Evolutionary conservation across 2,113 vertebrate species (phyloP), one percentile per base, ranked within the genome.

Genomic region (Microcebus ravelobensis): DNA sequence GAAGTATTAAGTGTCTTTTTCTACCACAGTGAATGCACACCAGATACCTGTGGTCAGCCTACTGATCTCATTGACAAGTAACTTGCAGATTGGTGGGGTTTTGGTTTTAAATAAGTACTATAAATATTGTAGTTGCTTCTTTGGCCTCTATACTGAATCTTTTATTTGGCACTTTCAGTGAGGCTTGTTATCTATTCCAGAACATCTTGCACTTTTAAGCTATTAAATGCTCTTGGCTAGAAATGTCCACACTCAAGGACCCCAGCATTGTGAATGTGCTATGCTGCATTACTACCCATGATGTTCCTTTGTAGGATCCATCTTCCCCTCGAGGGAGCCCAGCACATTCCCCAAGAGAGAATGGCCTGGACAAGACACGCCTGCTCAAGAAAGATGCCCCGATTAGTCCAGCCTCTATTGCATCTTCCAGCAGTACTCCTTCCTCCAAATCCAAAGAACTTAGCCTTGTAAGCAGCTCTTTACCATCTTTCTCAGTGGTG

Each of bases 361-460:
- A 99, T 81, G 99, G 99, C 97, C 99, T 99, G 42, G 99, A 99
- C 97, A 99, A 99, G 98, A 99, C 99, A 50, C 99, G 99, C 76
- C 99, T 99, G 92, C 98, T 99, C 94, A 99, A 99, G 98, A 99
- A 99, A 98, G 99, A 99, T 98, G 99, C 99, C 0, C 99, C 99
- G 5, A 99, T 99, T 98, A 99, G 99, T 97, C 99, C 99, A 0
- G 99, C 99, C 0, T 99, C 99, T 10, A 99, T 99, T 96, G 99
- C 99, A 11, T 99, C 99, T 39, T 99, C 99, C 61, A 99, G 99
- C 97, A 99, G 99, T 98, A 99, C 99, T 94, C 99, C 99, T 88
- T 99, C 99, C 92, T 99, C 99, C 96, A 99, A 99, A 98, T 99
- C 99, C 99, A 99, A 99, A 99, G 99, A 99, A 98, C 99, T 99